Conservation (phyloP, 2,888 invertebrate genomes). For the Hemistola chrysoprasaria region DNA sequence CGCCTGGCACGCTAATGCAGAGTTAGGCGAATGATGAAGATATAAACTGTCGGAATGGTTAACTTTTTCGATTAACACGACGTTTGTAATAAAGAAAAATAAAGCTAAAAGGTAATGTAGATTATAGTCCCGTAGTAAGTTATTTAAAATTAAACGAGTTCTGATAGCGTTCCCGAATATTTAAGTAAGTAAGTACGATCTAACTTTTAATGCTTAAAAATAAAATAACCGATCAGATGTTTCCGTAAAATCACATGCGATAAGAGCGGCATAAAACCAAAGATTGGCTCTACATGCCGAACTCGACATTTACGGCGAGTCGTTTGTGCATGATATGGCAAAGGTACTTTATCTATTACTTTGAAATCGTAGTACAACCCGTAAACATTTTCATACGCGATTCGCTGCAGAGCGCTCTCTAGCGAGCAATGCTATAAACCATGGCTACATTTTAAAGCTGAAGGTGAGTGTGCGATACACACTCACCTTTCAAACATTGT, state of each 20-base stretch:
- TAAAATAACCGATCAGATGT: conserved; percentile 14
- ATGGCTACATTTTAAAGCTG: conserved; percentile 50
- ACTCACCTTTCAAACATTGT: conserved; percentile 32
- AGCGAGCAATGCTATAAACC: conserved; percentile 49
- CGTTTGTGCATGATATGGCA: conserved; percentile 38
- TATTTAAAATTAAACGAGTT: no score
- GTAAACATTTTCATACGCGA: conserved; percentile 51
- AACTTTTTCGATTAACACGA: conserved; percentile 28
- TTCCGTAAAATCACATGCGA: conserved; percentile 14
- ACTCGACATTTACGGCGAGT: conserved; percentile 21
- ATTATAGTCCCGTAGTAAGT: no score
- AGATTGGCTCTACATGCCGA: conserved; percentile 20
- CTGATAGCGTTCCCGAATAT: no score
- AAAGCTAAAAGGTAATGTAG: not conserved
- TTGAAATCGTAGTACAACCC: conserved; percentile 42
- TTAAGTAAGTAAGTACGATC: no score
- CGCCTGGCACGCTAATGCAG: conserved; percentile 46
- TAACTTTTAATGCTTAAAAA: conserved; percentile 2
- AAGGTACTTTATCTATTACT: conserved; percentile 44
- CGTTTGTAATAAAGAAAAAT: conserved; percentile 8
- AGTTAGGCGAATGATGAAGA: conserved; percentile 32
- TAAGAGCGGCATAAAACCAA: conserved; percentile 24
- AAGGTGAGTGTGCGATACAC: conserved; percentile 34
- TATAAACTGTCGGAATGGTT: conserved; percentile 9
- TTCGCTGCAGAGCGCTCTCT: conserved; percentile 47